Evolutionary conservation across 2,797 vertebrate genomes (phyloP).

Genomic region (Setipinna tenuifilis): DNA sequence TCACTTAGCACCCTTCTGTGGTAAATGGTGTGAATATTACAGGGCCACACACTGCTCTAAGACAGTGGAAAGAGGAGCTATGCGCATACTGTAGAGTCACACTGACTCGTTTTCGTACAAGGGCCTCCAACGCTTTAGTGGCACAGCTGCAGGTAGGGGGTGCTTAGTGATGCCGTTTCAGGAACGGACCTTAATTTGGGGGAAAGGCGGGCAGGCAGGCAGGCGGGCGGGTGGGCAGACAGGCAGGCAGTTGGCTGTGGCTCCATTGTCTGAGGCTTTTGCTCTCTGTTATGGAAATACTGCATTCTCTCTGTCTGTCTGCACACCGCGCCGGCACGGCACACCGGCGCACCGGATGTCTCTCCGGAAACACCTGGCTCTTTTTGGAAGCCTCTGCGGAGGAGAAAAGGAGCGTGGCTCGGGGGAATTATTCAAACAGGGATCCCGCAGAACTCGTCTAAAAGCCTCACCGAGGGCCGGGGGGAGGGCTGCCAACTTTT

Average conservation of each 20-base stretch:
- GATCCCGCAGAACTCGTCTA: slow-evolving; percentile 57
- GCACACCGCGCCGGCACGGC: too few species aligned
- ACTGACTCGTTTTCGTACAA: background rate
- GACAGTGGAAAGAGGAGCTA: too few species aligned
- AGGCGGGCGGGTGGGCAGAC: background rate
- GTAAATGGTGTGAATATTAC: too few species aligned
- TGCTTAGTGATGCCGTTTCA: background rate
- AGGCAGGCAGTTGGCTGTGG: too few species aligned
- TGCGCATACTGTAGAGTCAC: background rate
- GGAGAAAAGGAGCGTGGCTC: slow-evolving; percentile 29
- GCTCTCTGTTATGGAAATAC: background rate
- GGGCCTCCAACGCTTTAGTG: background rate
- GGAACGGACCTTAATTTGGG: background rate
- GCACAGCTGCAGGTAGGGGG: background rate
- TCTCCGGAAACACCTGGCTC: slow-evolving; percentile 38
- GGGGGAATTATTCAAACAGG: slow-evolving; percentile 49
- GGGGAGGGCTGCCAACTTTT: slow-evolving; percentile 62
- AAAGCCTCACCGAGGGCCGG: slow-evolving; percentile 63
- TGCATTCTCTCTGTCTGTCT: background rate
- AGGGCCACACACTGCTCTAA: too few species aligned
- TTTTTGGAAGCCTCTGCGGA: slow-evolving; percentile 1
- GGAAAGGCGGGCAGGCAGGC: background rate
- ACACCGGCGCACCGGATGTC: slow-evolving; percentile 7
- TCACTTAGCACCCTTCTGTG: too few species aligned
- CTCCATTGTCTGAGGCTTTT: background rate